A percentile compares a stretch with the other conserved stretches of the same genome.
These are phyloP conservation scores for Paramacrobiotus metropolitanus DNA, from an alignment of 1,140 invertebrate genomes.

Conservation along the genomic window DNA sequence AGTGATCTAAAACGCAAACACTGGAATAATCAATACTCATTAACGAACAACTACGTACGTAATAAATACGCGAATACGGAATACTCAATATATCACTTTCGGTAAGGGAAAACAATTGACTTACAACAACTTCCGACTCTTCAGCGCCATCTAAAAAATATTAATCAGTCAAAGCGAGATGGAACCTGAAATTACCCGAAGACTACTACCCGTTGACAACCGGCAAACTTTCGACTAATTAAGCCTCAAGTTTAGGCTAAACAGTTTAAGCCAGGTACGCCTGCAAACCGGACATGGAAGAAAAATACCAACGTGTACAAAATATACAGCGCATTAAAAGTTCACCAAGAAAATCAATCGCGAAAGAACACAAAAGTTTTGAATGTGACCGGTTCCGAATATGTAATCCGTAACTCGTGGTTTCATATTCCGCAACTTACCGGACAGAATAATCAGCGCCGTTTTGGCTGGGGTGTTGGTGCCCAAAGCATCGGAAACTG, in stretches of 20 bases:
- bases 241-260: no score
- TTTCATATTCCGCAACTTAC: neutral
- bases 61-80: neutral
- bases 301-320: no score
- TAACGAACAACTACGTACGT: neutral
- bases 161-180: neutral
- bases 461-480: neutral
- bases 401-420: neutral
- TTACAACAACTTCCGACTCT: neutral
- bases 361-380: no score
- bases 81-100: neutral
- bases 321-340: no score
- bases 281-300: no score
- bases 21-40: neutral
- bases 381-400: neutral
- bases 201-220: neutral
- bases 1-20: neutral
- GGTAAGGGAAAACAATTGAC: neutral
- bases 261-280: no score
- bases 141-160: neutral
- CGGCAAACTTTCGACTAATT: no score
- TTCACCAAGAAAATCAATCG: no score
- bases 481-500: neutral
- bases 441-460: neutral
- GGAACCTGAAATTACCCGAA: neutral